A percentile compares a stretch with the other conserved stretches of the same genome.
Evolutionary conservation across 2,797 vertebrate species (phyloP).

Genomic region (Galago senegalensis): DNA sequence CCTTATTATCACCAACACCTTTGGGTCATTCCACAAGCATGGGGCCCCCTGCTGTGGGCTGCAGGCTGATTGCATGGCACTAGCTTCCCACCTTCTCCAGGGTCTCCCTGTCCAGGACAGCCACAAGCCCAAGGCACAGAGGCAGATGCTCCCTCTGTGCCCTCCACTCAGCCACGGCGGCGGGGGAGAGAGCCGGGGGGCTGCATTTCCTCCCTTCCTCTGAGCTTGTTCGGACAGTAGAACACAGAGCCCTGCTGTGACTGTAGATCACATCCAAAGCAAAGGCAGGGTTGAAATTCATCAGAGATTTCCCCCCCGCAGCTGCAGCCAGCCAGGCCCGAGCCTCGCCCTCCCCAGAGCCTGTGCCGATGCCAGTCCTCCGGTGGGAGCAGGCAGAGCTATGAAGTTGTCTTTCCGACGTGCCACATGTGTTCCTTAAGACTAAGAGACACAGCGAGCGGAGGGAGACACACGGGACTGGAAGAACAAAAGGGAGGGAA

Average conservation of each 20-base stretch:
- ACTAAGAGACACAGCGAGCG: neutral
- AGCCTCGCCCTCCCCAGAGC: neutral
- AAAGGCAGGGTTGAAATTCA: constrained; percentile 71
- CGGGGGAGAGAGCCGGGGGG: neutral
- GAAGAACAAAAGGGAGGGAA: neutral
- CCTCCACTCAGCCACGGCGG: neutral
- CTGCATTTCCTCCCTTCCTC: neutral
- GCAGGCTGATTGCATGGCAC: neutral
- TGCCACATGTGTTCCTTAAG: constrained; percentile 34
- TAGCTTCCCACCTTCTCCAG: neutral
- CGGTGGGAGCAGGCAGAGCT: neutral
- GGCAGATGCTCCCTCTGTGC: neutral
- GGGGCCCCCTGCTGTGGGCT: neutral
- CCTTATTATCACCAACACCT: neutral
- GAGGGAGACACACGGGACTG: neutral
- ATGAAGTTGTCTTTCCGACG: constrained; percentile 7
- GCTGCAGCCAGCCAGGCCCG: constrained; percentile 5
- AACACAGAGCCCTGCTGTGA: constrained; percentile 72
- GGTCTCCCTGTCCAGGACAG: neutral
- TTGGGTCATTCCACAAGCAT: neutral
- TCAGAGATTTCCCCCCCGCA: constrained; percentile 37
- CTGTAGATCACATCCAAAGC: constrained; percentile 71
- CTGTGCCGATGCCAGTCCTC: neutral
- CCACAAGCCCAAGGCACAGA: fast-evolving
- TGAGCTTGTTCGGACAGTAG: constrained; percentile 68